phyloP scores from a whole-genome alignment of 2,113 vertebrate species.

The Colaptes auratus region DNA sequence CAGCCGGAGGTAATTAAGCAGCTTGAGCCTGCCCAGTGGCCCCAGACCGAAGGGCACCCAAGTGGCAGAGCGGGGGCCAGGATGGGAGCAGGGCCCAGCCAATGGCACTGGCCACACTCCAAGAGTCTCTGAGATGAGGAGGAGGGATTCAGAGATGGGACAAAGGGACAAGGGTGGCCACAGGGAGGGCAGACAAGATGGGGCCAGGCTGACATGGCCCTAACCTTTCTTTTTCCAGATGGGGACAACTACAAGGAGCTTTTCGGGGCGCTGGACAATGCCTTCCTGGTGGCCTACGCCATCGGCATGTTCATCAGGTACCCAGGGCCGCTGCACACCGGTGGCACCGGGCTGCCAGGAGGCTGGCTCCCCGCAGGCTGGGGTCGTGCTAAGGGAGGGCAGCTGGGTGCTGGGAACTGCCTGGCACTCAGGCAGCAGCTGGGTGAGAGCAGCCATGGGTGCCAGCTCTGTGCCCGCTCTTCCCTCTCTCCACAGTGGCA shows the following conservation, averaged over 20 bases:
- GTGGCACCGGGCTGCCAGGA: accelerated
- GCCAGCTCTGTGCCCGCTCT: background rate
- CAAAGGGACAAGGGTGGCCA: accelerated
- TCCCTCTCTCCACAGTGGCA: conserved; percentile 79
- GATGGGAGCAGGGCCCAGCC: background rate
- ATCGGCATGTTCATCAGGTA: conserved; percentile 98
- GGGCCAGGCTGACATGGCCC: background rate
- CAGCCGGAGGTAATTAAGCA: conserved; percentile 32
- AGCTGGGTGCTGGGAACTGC: accelerated
- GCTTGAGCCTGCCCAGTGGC: background rate
- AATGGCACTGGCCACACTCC: accelerated
- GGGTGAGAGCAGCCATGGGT: accelerated
- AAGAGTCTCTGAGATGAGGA: background rate
- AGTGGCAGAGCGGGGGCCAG: background rate
- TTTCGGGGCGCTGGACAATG: conserved; percentile 91
- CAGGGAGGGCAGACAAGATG: accelerated
- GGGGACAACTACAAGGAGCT: conserved; percentile 89
- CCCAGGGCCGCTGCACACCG: background rate
- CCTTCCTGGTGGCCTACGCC: conserved; percentile 94
- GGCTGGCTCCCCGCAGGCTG: background rate
- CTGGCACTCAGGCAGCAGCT: accelerated
- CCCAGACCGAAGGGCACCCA: background rate
- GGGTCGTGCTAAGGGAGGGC: background rate
- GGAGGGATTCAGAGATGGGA: background rate
- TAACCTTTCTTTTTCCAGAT: conserved; percentile 75